Percentiles rank a stretch among this genome's conserved stretches.
These are phyloP conservation scores for Marisa cornuarietis DNA, from an alignment of 1,140 invertebrate species.

Conservation along the genomic window DNA sequence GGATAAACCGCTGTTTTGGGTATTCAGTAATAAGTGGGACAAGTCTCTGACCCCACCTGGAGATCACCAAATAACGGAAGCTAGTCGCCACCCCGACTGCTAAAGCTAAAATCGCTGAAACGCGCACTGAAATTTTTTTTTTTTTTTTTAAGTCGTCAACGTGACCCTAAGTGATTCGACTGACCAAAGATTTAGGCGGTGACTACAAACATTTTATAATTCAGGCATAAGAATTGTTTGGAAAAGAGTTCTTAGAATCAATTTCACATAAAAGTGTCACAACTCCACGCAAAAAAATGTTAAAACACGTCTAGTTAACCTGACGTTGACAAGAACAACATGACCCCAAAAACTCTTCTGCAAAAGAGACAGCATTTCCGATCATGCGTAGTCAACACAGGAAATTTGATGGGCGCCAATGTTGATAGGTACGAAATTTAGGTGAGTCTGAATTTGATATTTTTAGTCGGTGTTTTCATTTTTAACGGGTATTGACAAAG, in stretches of 20 bases:
- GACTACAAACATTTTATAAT: no score
- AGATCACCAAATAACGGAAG: not conserved
- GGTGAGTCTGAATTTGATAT: not conserved
- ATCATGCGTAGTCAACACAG: slow-evolving; percentile 24
- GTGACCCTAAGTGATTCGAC: no score
- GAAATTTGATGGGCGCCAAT: slow-evolving; percentile 35
- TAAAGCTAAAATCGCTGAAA: no score
- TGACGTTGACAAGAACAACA: no score
- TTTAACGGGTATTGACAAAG: not conserved
- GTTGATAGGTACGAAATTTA: slow-evolving; percentile 11
- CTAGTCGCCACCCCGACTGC: not conserved
- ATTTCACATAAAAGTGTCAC: no score
- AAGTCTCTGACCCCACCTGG: not conserved
- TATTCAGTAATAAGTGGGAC: not conserved
- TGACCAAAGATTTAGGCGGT: no score
- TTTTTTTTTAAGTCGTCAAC: no score
- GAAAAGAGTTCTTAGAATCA: no score
- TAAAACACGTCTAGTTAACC: no score
- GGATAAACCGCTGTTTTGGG: not conserved
- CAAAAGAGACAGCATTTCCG: not conserved
- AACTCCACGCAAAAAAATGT: no score
- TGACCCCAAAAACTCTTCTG: not conserved
- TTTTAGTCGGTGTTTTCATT: not conserved
- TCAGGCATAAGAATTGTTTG: no score
- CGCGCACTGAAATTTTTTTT: no score